A percentile compares a stretch with the other conserved stretches of the same genome.
Evolutionary conservation across 1,140 invertebrate species (phyloP).

Genomic region (Adelges cooleyi): DNA sequence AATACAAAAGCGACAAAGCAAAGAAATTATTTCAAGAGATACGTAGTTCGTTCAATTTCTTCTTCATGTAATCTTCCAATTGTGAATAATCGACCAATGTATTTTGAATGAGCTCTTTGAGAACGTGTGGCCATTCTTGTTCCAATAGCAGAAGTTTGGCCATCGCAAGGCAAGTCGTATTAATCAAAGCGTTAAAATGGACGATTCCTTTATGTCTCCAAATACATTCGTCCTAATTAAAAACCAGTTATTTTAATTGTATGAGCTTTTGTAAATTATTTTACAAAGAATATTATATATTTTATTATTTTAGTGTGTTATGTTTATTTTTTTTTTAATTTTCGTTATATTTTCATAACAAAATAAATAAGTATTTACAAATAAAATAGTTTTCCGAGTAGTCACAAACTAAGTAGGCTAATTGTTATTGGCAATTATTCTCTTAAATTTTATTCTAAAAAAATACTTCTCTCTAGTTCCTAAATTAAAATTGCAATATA

Average conservation of each 20-base stretch:
- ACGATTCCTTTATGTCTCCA: constrained; percentile 56
- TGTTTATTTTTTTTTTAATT: too few relatives aligned
- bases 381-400: too few relatives aligned
- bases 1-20: too few relatives aligned
- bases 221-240: constrained; percentile 51
- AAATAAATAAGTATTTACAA: too few relatives aligned
- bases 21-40: neutral
- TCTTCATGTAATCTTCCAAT: constrained; percentile 62
- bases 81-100: constrained; percentile 64
- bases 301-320: too few relatives aligned
- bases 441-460: too few relatives aligned
- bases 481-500: neutral
- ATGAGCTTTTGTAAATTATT: too few relatives aligned
- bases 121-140: constrained; percentile 57
- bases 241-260: too few relatives aligned
- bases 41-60: constrained; percentile 35
- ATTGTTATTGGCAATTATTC: too few relatives aligned
- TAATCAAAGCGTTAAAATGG: constrained; percentile 53
- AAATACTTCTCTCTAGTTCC: neutral
- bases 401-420: too few relatives aligned
- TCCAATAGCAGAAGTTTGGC: constrained; percentile 60
- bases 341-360: too few relatives aligned
- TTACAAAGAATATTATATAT: too few relatives aligned
- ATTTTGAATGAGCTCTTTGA: constrained; percentile 59
- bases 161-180: constrained; percentile 57